A percentile compares a stretch with the other conserved stretches of the same genome.
Evolutionary conservation across 2,888 invertebrate species (phyloP).

Genomic region (Synergus umbraculus): DNA sequence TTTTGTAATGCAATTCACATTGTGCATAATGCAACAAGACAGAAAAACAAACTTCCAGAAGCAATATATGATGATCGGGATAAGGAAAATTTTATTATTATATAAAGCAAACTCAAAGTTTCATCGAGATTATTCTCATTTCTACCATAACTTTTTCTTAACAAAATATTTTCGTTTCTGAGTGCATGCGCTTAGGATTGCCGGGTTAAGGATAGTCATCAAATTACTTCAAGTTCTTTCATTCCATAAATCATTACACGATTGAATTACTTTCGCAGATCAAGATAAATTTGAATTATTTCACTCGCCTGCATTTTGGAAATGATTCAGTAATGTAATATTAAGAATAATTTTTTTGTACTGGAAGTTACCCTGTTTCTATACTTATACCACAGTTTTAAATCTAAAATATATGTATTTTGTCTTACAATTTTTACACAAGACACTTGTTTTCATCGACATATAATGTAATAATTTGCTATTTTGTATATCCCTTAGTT

Average conservation of each 20-base stretch:
- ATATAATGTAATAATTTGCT: conserved; percentile 29
- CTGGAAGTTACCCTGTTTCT: conserved; percentile 18
- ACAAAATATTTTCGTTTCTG: not conserved
- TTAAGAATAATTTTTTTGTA: not conserved
- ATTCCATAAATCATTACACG: not conserved
- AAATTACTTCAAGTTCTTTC: not conserved
- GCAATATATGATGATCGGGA: not conserved
- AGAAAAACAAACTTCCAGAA: conserved; percentile 11
- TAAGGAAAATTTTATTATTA: not conserved
- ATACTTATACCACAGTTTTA: conserved; percentile 32
- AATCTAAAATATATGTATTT: conserved; percentile 8
- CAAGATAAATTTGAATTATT: not conserved
- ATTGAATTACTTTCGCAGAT: not conserved
- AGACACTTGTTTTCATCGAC: conserved; percentile 16
- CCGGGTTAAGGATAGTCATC: not conserved
- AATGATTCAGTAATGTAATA: conserved; percentile 23
- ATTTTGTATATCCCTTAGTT: conserved; percentile 18
- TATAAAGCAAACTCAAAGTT: conserved; percentile 6
- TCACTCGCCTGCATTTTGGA: not conserved
- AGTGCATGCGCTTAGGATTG: not conserved
- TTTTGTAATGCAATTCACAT: not conserved
- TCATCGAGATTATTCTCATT: not conserved
- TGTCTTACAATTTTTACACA: conserved; percentile 15
- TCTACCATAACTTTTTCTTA: not conserved
- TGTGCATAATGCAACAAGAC: conserved; percentile 19